Conservation (phyloP, 2,113 vertebrate species). For the Pelobates fuscus region DNA sequence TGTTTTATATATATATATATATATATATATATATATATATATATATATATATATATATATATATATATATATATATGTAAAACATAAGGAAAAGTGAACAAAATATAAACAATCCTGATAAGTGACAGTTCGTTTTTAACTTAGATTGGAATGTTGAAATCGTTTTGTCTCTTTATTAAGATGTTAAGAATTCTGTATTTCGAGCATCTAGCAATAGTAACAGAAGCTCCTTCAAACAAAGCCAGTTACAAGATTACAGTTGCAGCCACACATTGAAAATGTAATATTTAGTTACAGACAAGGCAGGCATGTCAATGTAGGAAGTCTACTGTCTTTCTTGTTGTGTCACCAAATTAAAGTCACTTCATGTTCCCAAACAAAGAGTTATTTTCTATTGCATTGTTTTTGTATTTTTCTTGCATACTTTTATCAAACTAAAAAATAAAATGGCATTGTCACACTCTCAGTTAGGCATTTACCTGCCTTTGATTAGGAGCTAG, state of each 20-base stretch:
- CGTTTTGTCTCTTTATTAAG: too few species aligned
- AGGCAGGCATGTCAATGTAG: slow-evolving; percentile 9
- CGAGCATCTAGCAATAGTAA: neutral
- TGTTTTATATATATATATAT: too few species aligned
- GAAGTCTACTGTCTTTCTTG: slow-evolving; percentile 9
- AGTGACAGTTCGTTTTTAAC: too few species aligned
- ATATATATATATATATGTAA: too few species aligned
- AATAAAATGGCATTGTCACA: slow-evolving; percentile 25
- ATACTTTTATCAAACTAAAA: slow-evolving; percentile 4
- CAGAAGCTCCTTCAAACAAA: slow-evolving; percentile 3
- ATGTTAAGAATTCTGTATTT: too few species aligned
- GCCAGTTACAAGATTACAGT: neutral
- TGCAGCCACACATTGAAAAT: neutral
- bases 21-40: too few species aligned
- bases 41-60: too few species aligned
- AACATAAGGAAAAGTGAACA: too few species aligned
- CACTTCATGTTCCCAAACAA: slow-evolving; percentile 24
- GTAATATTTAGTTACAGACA: neutral
- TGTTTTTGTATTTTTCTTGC: slow-evolving; percentile 14
- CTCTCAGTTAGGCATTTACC: slow-evolving; percentile 16
- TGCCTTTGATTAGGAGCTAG: slow-evolving; percentile 20
- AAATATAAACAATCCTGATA: too few species aligned
- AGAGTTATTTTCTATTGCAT: slow-evolving; percentile 25
- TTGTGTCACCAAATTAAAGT: slow-evolving; percentile 22
- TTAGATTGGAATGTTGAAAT: too few species aligned